Percentiles rank a stretch among this genome's conserved stretches.
Evolutionary conservation across 2,113 vertebrate species (phyloP).

Genomic region (Macrotis lagotis): DNA sequence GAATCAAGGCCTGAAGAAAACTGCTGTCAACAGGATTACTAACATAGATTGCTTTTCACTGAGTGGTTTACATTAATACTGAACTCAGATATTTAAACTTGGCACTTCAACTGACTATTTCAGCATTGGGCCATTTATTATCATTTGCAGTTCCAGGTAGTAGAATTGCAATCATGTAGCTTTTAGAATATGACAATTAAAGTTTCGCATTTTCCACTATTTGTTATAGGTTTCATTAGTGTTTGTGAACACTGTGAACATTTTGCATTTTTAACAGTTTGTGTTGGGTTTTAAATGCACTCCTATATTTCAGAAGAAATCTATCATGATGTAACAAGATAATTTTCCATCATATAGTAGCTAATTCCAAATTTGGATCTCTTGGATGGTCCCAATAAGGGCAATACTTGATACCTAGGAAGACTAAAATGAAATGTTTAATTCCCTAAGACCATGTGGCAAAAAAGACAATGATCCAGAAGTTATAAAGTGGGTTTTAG

Average conservation of each 20-base stretch:
- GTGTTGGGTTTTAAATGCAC: background rate
- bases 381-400: background rate
- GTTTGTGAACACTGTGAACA: background rate
- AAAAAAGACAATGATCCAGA: background rate
- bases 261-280: slow-evolving; percentile 1
- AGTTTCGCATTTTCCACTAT: slow-evolving; percentile 13
- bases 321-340: background rate
- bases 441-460: background rate
- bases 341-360: background rate
- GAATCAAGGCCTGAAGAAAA: slow-evolving; percentile 72
- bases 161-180: background rate
- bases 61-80: slow-evolving; percentile 55
- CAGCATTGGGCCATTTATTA: slow-evolving; percentile 35
- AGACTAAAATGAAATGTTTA: background rate
- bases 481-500: background rate
- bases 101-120: slow-evolving; percentile 39
- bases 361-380: background rate
- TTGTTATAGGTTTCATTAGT: background rate
- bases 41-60: slow-evolving; percentile 62
- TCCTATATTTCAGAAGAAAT: background rate
- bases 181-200: background rate
- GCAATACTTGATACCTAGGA: background rate
- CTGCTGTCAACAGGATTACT: slow-evolving; percentile 78
- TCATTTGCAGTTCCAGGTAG: background rate
- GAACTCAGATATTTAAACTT: slow-evolving; percentile 48